A percentile compares a stretch with the other conserved stretches of the same genome.
These are phyloP conservation scores for Orbicella faveolata DNA, from an alignment of 64 coral and sea anemone genomes.

Conservation along the genomic window DNA sequence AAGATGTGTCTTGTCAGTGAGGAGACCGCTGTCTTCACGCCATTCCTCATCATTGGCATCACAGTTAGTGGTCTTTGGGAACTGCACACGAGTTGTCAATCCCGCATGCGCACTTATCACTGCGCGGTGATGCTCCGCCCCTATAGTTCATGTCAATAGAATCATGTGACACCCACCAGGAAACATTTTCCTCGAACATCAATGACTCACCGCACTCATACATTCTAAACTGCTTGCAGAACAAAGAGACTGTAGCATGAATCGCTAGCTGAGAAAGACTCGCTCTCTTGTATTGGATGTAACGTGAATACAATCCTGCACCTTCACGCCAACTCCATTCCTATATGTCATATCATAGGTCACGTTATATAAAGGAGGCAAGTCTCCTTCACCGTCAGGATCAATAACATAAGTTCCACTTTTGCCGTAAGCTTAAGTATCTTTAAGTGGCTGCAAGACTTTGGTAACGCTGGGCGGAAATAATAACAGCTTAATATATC, in stretches of 20 bases:
- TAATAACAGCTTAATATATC: background rate
- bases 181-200: background rate
- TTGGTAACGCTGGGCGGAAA: background rate
- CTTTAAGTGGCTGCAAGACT: constrained; percentile 37
- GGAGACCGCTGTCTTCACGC: constrained; percentile 21
- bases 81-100: background rate
- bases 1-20: background rate
- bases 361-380: constrained; percentile 14
- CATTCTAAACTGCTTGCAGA: background rate
- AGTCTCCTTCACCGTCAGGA: constrained; percentile 26
- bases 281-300: background rate
- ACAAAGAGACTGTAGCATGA: background rate
- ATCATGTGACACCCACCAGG: constrained; percentile 5
- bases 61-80: background rate
- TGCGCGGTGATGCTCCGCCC: background rate
- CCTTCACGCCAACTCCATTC: constrained; percentile 3
- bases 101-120: constrained; percentile 1
- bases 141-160: background rate
- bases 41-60: background rate
- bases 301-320: background rate
- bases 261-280: background rate
- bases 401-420: constrained; percentile 27
- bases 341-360: constrained; percentile 17
- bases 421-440: background rate
- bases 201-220: background rate